A percentile compares a stretch with the other conserved stretches of the same genome.
Conservation (phyloP, 2,797 vertebrate species). For the Diplodus puntazzo region DNA sequence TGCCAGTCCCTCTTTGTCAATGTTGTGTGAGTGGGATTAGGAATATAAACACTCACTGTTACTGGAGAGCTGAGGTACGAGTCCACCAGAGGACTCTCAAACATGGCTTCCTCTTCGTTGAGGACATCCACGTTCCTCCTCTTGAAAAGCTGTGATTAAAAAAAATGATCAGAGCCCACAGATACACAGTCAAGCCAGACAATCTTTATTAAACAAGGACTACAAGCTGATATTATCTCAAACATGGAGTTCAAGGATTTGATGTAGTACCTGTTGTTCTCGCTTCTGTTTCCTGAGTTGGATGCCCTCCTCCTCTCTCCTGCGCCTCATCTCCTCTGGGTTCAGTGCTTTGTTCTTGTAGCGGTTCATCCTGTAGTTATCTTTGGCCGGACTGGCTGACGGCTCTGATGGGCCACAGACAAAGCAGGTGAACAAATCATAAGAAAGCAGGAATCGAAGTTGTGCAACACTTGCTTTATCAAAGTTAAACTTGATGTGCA, state of each 20-base stretch:
- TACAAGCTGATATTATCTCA: not conserved
- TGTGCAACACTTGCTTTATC: not conserved
- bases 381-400: constrained; percentile 96
- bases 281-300: constrained; percentile 99
- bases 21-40: not conserved
- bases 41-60: constrained; percentile 83
- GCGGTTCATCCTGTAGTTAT: constrained; percentile 99
- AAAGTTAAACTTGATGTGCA: not conserved
- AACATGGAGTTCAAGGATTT: not conserved
- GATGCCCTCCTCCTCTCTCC: constrained; percentile 97
- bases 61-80: constrained; percentile 90
- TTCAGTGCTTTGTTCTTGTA: constrained; percentile 99
- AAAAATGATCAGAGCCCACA: constrained; percentile 4
- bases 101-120: constrained; percentile 93
- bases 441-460: constrained; percentile 1
- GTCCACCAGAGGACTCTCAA: constrained; percentile 94
- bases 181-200: not conserved
- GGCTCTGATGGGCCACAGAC: constrained; percentile 85
- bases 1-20: not conserved
- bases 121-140: constrained; percentile 97
- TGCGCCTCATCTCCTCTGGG: constrained; percentile 96
- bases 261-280: constrained; percentile 91
- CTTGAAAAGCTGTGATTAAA: constrained; percentile 92
- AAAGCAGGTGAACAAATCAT: not conserved
- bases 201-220: not conserved